Conservation (phyloP, 2,113 vertebrate species). For the Hyaena hyaena region DNA sequence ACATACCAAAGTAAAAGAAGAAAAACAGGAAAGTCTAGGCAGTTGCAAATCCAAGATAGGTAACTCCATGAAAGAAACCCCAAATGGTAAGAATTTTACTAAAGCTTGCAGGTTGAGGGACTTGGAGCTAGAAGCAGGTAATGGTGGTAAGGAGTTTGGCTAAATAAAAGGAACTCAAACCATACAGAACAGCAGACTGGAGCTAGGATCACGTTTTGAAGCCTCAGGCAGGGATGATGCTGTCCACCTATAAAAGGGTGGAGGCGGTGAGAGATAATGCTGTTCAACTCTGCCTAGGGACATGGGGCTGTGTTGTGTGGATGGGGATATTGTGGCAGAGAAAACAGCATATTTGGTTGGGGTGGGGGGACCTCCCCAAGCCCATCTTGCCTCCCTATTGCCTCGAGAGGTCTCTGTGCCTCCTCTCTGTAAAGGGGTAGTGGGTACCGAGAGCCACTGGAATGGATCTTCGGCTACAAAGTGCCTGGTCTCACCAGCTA, state of each 20-base stretch:
- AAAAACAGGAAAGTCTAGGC: constrained; percentile 1
- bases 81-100: not conserved
- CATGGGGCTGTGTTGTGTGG: not conserved
- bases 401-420: not conserved
- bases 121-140: not conserved
- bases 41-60: not conserved
- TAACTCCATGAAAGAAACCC: not conserved
- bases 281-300: not conserved
- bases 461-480: not conserved
- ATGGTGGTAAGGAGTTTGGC: not conserved
- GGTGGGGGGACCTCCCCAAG: not conserved
- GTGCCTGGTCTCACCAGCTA: not conserved
- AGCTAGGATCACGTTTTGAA: not conserved
- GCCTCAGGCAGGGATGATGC: not conserved
- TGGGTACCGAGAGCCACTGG: not conserved
- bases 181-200: not conserved
- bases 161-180: not conserved
- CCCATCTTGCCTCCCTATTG: not conserved
- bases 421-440: not conserved
- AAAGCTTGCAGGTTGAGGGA: not conserved
- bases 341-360: not conserved
- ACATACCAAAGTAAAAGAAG: not conserved
- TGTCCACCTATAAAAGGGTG: not conserved
- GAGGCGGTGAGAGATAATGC: not conserved
- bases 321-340: not conserved